Conservation (phyloP, 2,888 invertebrate species). For the Vannuccia rotundouncinata region DNA sequence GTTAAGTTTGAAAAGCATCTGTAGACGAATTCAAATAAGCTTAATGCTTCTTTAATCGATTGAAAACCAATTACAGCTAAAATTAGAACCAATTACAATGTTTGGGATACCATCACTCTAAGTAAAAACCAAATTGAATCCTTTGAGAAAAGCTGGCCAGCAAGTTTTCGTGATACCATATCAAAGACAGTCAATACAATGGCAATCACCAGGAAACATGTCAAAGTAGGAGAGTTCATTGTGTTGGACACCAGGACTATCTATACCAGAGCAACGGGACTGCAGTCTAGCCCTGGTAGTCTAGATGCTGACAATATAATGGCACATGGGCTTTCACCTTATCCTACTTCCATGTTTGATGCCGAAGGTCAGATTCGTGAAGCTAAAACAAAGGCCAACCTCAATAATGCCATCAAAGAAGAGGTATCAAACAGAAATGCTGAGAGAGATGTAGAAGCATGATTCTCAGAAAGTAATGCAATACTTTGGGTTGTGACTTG, state of each 20-base stretch:
- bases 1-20: no score
- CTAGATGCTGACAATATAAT: no score
- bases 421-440: constrained; percentile 28
- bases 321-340: no score
- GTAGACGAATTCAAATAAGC: no score
- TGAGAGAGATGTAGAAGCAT: background rate
- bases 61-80: no score
- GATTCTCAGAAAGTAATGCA: constrained; percentile 41
- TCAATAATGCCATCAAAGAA: constrained; percentile 35
- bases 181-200: constrained; percentile 6
- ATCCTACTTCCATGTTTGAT: constrained; percentile 39
- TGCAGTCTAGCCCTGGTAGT: no score
- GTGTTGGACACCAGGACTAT: constrained; percentile 36
- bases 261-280: no score
- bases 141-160: constrained; percentile 31
- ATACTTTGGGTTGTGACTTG: constrained; percentile 40
- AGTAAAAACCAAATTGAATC: no score
- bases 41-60: no score
- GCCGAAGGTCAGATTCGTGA: constrained; percentile 2
- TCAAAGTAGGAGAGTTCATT: constrained; percentile 27
- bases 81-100: no score
- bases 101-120: no score
- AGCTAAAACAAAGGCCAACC: constrained; percentile 35
- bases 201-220: constrained; percentile 30
- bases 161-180: background rate